Evolutionary conservation across 2,113 vertebrate species (phyloP), one percentile per base, ranked within the genome.

Genomic region (Sterna hirundo): DNA sequence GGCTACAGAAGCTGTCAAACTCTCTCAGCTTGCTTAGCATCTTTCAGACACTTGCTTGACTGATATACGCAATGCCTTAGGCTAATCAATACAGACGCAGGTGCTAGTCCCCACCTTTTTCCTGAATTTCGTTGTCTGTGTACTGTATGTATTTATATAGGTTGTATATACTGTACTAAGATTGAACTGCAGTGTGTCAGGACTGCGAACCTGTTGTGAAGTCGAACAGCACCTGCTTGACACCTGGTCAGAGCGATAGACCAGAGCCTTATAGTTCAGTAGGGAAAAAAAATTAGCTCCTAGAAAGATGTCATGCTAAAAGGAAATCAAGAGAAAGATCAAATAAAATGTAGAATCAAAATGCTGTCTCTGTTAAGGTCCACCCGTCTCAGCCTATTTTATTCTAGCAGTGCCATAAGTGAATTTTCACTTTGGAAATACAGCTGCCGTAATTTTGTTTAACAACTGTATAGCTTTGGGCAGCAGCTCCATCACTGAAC

Each of bases 301-400:
- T 44, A 27, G n/a, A 75, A 86, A 65, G 49, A 8, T 26, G 49
- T 10, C 1, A 3, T 80, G 83, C 49, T 77, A 30, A 40, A 92
- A 76, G 34, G 32, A 61, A 90, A 86, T 20, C 46, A 80, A 77
- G 68, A 80, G 68, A 62, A 81, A 94, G 94, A 97, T 93, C 91
- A 93, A 93, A 94, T 51, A 58, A 80, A 88, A 65, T 1, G 27
- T 17, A 18, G 21, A 77, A 38, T 15, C 15, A 77, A 93, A 91
- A 89, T 79, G 60, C 11, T 47, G 7, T 36, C 12, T 86, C 1
- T 1, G 47, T 72, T 36, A 30, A 62, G 64, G 64, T 66, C 76
- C 75, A 64, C 71, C 76, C 26, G 5, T 47, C 80, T 72, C 71
- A 46, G 57, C 11, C 54, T 66, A 22, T 55, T 72, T 85, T 82